Base-by-base conservation (phyloP, 2,888 invertebrate genomes). In the Chydorus sphaericus region DNA sequence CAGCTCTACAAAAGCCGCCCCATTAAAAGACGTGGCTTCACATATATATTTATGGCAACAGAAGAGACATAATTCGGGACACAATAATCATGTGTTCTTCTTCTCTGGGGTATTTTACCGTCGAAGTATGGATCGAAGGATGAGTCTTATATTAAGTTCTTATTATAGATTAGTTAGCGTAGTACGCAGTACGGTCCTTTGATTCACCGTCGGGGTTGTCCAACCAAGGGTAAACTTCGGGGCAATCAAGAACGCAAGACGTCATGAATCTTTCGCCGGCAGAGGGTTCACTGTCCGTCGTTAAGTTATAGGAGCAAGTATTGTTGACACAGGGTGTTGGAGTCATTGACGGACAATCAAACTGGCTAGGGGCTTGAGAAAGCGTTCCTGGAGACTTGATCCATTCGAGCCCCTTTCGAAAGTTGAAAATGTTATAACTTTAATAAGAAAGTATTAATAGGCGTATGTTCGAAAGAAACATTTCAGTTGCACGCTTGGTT, bases 351-450 rank as follows among this genome's bases (percentile, higher is more conserved):
- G 30, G 28, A 20, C 51, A 51, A 6, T 10, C 3, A 20, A 33
- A 70, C n/a, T n/a, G n/a, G n/a, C n/a, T 56, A n/a, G 23, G 16
- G 60, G 76, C 62, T 54, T 71, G 66, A 2, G 66, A 59, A 0
- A 77, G 20, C 0, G 74, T 69, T 0, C 72, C 64, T 0, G 80
- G 79, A 54, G 76, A 69, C 62, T 72, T 70, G 0, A 77, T 69
- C 79, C 79, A 80, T 48, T 79, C 72, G 7, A 79, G 65, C 0
- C 76, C 77, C 59, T 75, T 73, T 7, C 65, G 62, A 0, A 71
- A 63, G 51, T 70, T 67, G 11, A 81, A 79, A 66, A 82, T 68
- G 61, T 76, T 23, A 39, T 18, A 39, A 10, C 8, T 18, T 18
- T n/a, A 7, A 10, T 6, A 18, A 7, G 16, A 10, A 7, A 39